Evolutionary conservation across 2,888 invertebrate genomes (phyloP), one percentile per base, ranked within the genome.

Genomic region (Dolichopus griseipennis): DNA sequence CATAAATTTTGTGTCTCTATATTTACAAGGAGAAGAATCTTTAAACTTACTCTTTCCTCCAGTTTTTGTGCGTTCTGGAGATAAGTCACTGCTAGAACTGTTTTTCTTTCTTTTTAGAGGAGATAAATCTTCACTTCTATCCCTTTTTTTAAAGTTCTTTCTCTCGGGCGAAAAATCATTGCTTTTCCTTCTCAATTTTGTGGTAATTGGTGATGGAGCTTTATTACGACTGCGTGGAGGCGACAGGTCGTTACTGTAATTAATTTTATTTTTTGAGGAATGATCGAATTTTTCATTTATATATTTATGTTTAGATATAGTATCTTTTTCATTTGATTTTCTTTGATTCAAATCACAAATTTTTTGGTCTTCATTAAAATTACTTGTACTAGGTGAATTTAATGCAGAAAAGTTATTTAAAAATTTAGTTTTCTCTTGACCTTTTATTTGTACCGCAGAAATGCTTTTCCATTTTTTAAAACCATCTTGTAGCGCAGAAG

Each of bases 381-480:
- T 20, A 1, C 63, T 27, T 2, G 5, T 12, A 27, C 22, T 18
- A 15, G 22, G 27, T 63, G 10, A 10, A 22, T 34, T 18, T 18
- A 21, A 1, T 2, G 27, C 34, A 20, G 33, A 34, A 5, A 34
- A 34, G 4, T 64, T 18, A 3, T 18, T 22, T 33, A 27, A 18
- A 64, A 18, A 22, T 27, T 64, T 27, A 3, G 18, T 1, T 64
- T 3, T 27, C 18, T 15, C 34, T 1, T 41, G 37, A 41, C 7
- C 62, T 27, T 27, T 27, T 5, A 27, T 27, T 12, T 52, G 27
- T 18, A 61, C 27, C 3, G 21, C 52, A 76, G 0, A 75, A 34
- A 80, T 77, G 69, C 76, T 80, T 70, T 77, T 78, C 82, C 81
- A 82, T 68, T 79, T 81, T 20, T 72, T 74, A 61, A 73, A 68